These are phyloP conservation scores for Scaptomyza montana DNA, from an alignment of 1,140 invertebrate species.

Conservation along the genomic window DNA sequence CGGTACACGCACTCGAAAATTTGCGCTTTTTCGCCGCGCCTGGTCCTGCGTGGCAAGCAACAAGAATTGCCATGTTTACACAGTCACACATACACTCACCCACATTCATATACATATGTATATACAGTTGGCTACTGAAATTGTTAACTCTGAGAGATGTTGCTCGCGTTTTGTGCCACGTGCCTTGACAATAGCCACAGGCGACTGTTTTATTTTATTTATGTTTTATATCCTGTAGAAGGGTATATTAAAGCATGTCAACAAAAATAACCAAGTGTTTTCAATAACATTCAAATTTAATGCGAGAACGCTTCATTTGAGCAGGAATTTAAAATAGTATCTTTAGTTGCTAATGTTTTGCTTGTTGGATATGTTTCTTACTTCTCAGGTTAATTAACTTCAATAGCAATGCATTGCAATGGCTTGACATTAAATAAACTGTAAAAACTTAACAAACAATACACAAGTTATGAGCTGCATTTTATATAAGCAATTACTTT, in stretches of 20 bases:
- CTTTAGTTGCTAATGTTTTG: too few relatives aligned
- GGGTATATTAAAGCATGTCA: constrained; percentile 16
- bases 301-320: too few relatives aligned
- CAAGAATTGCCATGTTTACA: constrained; percentile 54
- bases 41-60: constrained; percentile 33
- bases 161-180: constrained; percentile 68
- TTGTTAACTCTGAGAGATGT: constrained; percentile 6
- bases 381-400: too few relatives aligned
- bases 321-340: too few relatives aligned
- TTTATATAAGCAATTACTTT: too few relatives aligned
- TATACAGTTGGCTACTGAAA: not conserved
- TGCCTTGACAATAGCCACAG: constrained; percentile 48
- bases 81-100: constrained; percentile 15
- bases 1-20: constrained; percentile 50
- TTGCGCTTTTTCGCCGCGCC: constrained; percentile 44
- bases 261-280: not conserved
- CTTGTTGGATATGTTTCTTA: too few relatives aligned
- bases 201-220: constrained; percentile 23
- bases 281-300: not conserved
- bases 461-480: too few relatives aligned
- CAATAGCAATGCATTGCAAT: too few relatives aligned
- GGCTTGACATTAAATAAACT: too few relatives aligned
- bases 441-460: too few relatives aligned
- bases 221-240: constrained; percentile 16
- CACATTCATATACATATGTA: not conserved